A percentile compares a stretch with the other conserved stretches of the same genome.
Conservation (phyloP, 1,140 invertebrate species). For the Sycophila sp. region DNA sequence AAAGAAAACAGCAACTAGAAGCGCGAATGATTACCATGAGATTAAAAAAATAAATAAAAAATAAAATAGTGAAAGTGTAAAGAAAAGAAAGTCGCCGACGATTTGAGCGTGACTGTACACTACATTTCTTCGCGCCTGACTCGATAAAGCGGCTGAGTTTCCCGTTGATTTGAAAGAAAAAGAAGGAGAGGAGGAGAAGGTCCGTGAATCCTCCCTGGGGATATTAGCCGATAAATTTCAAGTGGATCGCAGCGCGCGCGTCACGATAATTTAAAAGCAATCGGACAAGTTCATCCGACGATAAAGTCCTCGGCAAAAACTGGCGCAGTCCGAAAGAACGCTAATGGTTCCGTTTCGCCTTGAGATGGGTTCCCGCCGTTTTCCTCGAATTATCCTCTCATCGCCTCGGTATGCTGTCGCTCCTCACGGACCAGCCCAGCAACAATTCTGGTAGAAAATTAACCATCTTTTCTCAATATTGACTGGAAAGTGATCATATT, state of each 20-base stretch:
- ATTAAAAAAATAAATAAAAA: too few species aligned
- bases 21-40: too few species aligned
- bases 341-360: constrained; percentile 33
- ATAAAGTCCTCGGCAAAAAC: constrained; percentile 25
- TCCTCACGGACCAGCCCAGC: too few species aligned
- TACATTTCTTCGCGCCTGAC: not conserved
- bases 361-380: not conserved
- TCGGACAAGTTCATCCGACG: constrained; percentile 31
- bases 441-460: too few species aligned
- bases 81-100: not conserved
- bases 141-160: not conserved
- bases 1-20: too few species aligned
- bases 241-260: not conserved
- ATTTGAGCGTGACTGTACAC: not conserved
- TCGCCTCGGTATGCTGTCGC: too few species aligned
- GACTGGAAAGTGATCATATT: too few species aligned
- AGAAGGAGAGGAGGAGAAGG: not conserved
- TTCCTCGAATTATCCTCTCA: not conserved
- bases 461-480: too few species aligned
- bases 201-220: not conserved
- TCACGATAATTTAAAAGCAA: constrained; percentile 32
- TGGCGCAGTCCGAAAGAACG: not conserved
- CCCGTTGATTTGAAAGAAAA: not conserved
- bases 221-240: constrained; percentile 28
- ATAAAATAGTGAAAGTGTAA: too few species aligned